Percentiles rank a stretch among this genome's conserved stretches.
Conservation (phyloP, 2,888 invertebrate species). For the Drosophila formosana region DNA sequence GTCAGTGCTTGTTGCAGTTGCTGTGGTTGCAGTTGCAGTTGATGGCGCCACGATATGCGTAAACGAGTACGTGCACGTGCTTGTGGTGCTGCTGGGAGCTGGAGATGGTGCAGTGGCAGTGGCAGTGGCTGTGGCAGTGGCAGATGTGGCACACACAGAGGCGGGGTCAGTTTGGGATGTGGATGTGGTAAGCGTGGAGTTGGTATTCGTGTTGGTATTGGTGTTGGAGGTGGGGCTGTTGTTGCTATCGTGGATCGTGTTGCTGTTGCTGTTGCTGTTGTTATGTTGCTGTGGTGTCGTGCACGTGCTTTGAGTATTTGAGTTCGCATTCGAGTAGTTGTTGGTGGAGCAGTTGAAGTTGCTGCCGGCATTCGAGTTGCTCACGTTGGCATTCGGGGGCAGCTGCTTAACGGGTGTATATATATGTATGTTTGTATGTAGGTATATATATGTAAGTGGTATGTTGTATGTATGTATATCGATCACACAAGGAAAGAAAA, state of each 20-base stretch:
- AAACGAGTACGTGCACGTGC: slow-evolving; percentile 71
- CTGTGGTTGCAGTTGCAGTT: slow-evolving; percentile 34
- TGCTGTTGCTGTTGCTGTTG: slow-evolving; percentile 51
- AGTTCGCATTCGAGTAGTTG: slow-evolving; percentile 40
- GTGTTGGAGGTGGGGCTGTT: slow-evolving; percentile 27
- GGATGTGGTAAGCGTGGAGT: slow-evolving; percentile 17
- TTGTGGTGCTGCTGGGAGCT: slow-evolving; percentile 58
- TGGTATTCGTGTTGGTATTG: slow-evolving; percentile 18
- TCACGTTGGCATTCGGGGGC: slow-evolving; percentile 54
- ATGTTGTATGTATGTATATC: slow-evolving; percentile 37
- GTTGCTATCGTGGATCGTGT: slow-evolving; percentile 37
- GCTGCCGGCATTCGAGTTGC: slow-evolving; percentile 38
- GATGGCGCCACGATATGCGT: slow-evolving; percentile 60
- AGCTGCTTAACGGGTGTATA: slow-evolving; percentile 51
- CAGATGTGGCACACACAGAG: slow-evolving; percentile 38
- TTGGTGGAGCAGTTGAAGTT: slow-evolving; percentile 43
- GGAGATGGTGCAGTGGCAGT: slow-evolving; percentile 54
- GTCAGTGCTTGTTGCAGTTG: slow-evolving; percentile 52
- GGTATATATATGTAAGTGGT: not conserved
- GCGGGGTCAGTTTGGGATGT: slow-evolving; percentile 33
- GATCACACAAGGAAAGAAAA: slow-evolving; percentile 70
- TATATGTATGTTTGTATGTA: not conserved
- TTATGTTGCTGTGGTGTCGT: slow-evolving; percentile 49
- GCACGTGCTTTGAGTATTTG: slow-evolving; percentile 74
- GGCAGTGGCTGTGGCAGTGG: slow-evolving; percentile 28